A percentile compares a stretch with the other conserved stretches of the same genome.
phyloP scores from a whole-genome alignment of 2,113 vertebrate genomes.

The Thomomys bottae region DNA sequence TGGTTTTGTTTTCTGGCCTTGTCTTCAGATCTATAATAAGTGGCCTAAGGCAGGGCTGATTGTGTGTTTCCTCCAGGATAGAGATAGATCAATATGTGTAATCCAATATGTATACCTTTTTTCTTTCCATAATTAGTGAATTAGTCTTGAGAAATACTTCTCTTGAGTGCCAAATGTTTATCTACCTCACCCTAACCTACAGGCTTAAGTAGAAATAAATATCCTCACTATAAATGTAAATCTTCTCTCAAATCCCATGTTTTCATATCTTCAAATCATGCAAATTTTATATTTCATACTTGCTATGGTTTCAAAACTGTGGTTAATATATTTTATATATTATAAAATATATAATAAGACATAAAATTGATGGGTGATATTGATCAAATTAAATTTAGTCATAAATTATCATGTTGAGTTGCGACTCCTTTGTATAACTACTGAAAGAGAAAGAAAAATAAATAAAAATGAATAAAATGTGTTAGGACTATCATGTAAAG shows the following conservation, averaged over 20 bases:
- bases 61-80: not conserved
- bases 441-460: too few relatives aligned
- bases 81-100: not conserved
- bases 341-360: not conserved
- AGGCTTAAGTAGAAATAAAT: not conserved
- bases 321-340: not conserved
- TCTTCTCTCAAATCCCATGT: not conserved
- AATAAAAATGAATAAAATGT: too few relatives aligned
- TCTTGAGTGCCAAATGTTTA: not conserved
- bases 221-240: not conserved
- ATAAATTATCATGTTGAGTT: too few relatives aligned
- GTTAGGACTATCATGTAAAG: not conserved
- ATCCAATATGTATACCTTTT: not conserved
- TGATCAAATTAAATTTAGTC: too few relatives aligned
- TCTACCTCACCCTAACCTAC: not conserved
- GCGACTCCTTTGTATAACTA: too few relatives aligned
- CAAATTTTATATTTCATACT: not conserved
- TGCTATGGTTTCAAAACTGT: not conserved
- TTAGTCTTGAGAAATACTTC: not conserved
- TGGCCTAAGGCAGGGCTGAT: not conserved
- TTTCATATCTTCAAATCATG: constrained; percentile 1
- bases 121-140: not conserved
- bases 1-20: not conserved
- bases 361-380: not conserved
- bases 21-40: not conserved